Conservation (phyloP, 2,113 vertebrate genomes). For the Passer montanus region DNA sequence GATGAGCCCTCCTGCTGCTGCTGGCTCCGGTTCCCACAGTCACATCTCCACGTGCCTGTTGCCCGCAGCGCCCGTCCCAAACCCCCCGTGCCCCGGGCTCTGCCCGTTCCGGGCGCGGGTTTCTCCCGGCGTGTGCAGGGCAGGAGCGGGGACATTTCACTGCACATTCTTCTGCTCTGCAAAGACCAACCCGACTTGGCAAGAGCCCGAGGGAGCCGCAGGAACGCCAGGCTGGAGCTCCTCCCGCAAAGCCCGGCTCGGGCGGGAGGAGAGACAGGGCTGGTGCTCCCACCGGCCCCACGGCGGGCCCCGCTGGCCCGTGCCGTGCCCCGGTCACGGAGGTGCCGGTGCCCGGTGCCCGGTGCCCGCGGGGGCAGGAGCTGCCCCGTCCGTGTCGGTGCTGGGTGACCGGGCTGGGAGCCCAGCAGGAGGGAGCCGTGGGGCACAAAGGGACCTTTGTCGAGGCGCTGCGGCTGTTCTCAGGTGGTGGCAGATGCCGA, state of each 20-base stretch:
- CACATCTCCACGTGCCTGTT: neutral
- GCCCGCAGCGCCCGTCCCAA: neutral
- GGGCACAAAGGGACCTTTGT: constrained; percentile 34
- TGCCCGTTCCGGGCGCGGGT: rapidly evolving
- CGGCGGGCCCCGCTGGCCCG: neutral
- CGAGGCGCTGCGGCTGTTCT: neutral
- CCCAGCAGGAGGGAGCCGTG: neutral
- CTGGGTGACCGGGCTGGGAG: neutral
- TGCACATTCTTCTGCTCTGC: constrained; percentile 16
- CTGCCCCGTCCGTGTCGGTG: neutral
- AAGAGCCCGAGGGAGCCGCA: constrained; percentile 28
- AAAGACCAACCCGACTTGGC: constrained; percentile 22
- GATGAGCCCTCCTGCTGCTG: neutral
- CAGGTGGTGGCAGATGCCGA: neutral
- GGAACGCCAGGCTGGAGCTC: neutral
- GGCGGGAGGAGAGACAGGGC: neutral
- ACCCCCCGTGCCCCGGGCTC: neutral
- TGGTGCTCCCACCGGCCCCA: neutral
- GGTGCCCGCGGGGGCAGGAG: neutral
- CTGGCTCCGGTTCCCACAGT: neutral
- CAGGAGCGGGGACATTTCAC: neutral
- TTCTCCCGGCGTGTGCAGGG: neutral
- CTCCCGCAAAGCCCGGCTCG: neutral
- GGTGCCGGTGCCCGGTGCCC: neutral
- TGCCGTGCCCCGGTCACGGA: neutral